These are phyloP conservation scores for Heliconius melpomene DNA, from an alignment of 1,140 invertebrate genomes.

Conservation along the genomic window DNA sequence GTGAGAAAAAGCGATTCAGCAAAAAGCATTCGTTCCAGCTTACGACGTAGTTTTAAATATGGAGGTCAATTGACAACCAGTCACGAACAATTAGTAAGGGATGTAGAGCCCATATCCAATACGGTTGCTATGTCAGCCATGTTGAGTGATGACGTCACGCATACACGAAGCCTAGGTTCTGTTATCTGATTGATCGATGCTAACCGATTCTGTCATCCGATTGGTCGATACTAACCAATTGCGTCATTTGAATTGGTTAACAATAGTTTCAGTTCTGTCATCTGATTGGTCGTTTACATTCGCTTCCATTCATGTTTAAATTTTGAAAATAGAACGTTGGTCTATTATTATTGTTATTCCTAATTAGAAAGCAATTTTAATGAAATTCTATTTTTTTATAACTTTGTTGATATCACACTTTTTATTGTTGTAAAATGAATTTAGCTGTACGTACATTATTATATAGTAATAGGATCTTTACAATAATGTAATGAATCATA, in stretches of 20 bases:
- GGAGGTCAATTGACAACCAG: slow-evolving; percentile 63
- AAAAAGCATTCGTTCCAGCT: slow-evolving; percentile 69
- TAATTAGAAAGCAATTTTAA: background rate
- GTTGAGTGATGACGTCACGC: slow-evolving; percentile 41
- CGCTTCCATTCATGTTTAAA: background rate
- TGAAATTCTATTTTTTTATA: background rate
- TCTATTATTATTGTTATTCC: background rate
- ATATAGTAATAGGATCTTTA: slow-evolving; percentile 1
- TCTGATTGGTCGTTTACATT: background rate
- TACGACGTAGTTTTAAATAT: slow-evolving; percentile 69
- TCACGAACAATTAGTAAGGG: slow-evolving; percentile 68
- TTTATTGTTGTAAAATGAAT: slow-evolving; percentile 13
- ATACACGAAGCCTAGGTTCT: slow-evolving; percentile 61
- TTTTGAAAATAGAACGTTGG: background rate
- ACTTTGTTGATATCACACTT: slow-evolving; percentile 6
- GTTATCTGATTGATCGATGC: slow-evolving; percentile 57
- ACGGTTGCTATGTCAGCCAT: slow-evolving; percentile 69
- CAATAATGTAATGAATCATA: slow-evolving; percentile 9
- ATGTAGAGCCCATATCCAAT: slow-evolving; percentile 70
- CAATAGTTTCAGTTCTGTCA: no score
- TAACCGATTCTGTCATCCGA: no score
- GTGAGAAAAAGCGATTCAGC: slow-evolving; percentile 70
- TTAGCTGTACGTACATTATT: slow-evolving; percentile 5
- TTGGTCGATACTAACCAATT: no score
- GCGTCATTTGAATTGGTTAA: no score